These are phyloP conservation scores for Malacosoma neustria DNA, from an alignment of 2,888 invertebrate genomes.

Conservation along the genomic window DNA sequence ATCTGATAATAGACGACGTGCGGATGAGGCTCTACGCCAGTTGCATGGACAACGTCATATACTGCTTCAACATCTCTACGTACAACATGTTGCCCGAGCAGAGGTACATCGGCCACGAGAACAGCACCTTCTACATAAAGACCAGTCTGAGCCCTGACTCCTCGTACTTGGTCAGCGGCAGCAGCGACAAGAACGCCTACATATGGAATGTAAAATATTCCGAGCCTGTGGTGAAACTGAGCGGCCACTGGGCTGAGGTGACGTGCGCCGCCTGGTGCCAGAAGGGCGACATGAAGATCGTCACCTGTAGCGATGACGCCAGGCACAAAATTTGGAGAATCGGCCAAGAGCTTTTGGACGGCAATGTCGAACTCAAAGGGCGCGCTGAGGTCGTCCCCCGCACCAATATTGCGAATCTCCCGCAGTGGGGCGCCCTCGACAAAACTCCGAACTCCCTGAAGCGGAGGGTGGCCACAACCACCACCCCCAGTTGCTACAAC, in stretches of 20 bases:
- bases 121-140: constrained; percentile 90
- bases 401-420: constrained; percentile 21
- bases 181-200: constrained; percentile 89
- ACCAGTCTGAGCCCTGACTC: constrained; percentile 87
- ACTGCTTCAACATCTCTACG: constrained; percentile 86
- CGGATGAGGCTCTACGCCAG: constrained; percentile 85
- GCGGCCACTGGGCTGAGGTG: constrained; percentile 89
- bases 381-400: constrained; percentile 29
- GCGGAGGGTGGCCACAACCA: constrained; percentile 27
- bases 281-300: constrained; percentile 74
- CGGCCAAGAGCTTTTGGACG: constrained; percentile 60
- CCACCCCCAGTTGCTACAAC: constrained; percentile 26
- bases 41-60: constrained; percentile 90
- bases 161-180: constrained; percentile 89
- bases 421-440: constrained; percentile 45
- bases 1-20: constrained; percentile 82
- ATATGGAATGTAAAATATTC: constrained; percentile 85
- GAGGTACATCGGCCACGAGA: constrained; percentile 82
- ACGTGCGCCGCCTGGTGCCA: constrained; percentile 89
- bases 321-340: constrained; percentile 85
- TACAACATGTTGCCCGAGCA: constrained; percentile 79
- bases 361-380: constrained; percentile 49
- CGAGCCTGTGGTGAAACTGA: constrained; percentile 79
- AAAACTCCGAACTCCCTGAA: constrained; percentile 68
- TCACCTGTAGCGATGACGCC: constrained; percentile 90